Evolutionary conservation across 2,797 vertebrate genomes (phyloP), one percentile per base, ranked within the genome.

Genomic region (Chaetodon trifasciatus): DNA sequence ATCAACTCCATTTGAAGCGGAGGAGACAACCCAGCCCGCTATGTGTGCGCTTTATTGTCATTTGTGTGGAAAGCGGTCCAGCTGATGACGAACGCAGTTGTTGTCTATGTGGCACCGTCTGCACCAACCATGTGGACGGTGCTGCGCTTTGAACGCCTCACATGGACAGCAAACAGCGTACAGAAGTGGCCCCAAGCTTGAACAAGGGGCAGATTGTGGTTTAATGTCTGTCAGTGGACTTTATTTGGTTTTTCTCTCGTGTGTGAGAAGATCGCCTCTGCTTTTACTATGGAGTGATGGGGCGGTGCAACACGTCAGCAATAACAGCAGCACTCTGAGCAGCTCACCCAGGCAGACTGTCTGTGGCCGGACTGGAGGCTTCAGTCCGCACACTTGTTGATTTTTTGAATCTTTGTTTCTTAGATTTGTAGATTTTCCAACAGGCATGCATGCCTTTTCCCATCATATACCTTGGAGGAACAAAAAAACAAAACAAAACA

Each of bases 291-390:
- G 82, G 65, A 77, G 72, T 3, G 55, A 74, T 65, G 67, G 73
- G 77, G 88, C 89, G 89, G 85, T 93, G 87, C 93, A 95, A 96
- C 96, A 96, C 96, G 96, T 96, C 96, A 96, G 95, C 96, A 95
- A 44, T 92, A 73, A 68, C 65, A 66, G 70, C 70, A 60, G 65
- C 16, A 24, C 16, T 24, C 66, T 12, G 10, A 40, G 23, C 58
- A n/a, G 17, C 52, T 58, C 49, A 63, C 4, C 57, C 60, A 62
- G 21, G 19, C 42, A 13, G 2, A 24, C 61, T 62, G 60, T n/a
- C 6, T 60, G 58, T 1, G 17, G 16, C 13, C 21, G 19, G 6
- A 10, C 70, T 49, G 58, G 24, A 60, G 47, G 23, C 47, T 50
- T 55, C 32, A 15, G 19, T 8, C 11, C 12, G 23, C 23, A 66